phyloP scores from a whole-genome alignment of 2,113 vertebrate genomes.

The Charina bottae region DNA sequence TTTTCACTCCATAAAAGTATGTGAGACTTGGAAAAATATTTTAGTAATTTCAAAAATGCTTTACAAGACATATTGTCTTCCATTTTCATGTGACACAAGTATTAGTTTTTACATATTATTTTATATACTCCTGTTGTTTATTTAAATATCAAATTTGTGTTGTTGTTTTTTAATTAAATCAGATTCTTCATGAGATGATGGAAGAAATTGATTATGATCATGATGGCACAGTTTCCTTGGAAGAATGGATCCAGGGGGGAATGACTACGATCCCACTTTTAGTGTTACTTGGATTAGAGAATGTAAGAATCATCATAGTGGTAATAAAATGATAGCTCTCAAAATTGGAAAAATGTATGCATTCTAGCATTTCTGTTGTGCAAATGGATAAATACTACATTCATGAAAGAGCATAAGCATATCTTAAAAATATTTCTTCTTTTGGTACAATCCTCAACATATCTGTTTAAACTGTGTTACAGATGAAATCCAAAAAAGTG shows the following conservation, averaged over 20 bases:
- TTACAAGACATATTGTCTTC: neutral
- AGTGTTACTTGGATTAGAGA: conserved; percentile 91
- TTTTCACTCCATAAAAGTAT: neutral
- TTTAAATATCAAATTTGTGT: neutral
- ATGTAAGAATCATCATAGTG: conserved; percentile 74
- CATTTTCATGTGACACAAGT: neutral
- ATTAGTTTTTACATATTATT: neutral
- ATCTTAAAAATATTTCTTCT: neutral
- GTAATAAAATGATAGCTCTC: neutral
- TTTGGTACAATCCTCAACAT: neutral
- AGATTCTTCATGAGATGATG: conserved; percentile 99
- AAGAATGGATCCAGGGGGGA: conserved; percentile 96
- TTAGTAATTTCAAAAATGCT: neutral
- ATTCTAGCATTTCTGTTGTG: neutral
- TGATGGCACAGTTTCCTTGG: conserved; percentile 90
- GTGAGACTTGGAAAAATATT: neutral
- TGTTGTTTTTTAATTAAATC: conserved; percentile 23
- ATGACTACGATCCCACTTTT: conserved; percentile 94
- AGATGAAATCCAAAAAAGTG: neutral
- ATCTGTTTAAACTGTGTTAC: neutral
- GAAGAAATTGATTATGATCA: conserved; percentile 94
- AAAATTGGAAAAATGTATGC: neutral
- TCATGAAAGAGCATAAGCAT: neutral
- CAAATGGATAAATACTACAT: neutral
- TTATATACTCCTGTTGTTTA: neutral